These are phyloP conservation scores for Masnerella sp. DNA, from an alignment of 2,888 invertebrate genomes.

Conservation along the genomic window DNA sequence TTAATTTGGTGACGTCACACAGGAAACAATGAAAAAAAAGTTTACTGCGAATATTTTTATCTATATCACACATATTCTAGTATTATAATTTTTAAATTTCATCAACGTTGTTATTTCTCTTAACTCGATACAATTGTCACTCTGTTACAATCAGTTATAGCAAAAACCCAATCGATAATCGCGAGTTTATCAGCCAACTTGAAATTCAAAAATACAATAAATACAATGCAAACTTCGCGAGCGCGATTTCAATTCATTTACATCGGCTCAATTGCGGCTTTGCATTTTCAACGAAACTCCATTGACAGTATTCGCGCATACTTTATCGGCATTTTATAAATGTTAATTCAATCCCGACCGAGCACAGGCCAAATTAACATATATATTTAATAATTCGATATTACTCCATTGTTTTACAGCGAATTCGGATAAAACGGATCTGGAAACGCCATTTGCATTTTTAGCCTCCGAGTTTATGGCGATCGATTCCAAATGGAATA, in stretches of 20 bases:
- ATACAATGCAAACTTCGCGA: conserved; percentile 19
- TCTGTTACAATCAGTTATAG: too few species aligned
- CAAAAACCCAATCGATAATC: not conserved
- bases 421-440: conserved; percentile 6
- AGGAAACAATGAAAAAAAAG: too few species aligned
- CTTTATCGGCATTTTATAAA: conserved; percentile 29
- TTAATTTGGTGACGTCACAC: too few species aligned
- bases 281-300: conserved; percentile 31
- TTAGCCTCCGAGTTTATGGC: conserved; percentile 8
- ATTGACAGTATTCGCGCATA: conserved; percentile 25
- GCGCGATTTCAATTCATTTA: conserved; percentile 32
- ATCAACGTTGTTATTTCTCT: too few species aligned
- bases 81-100: too few species aligned
- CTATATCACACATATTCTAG: too few species aligned
- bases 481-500: conserved; percentile 11
- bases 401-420: conserved; percentile 17
- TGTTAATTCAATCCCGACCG: conserved; percentile 10
- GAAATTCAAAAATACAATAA: conserved; percentile 26
- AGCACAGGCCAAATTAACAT: conserved; percentile 10
- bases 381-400: conserved; percentile 26
- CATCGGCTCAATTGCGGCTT: conserved; percentile 16
- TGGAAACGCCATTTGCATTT: conserved; percentile 12
- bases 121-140: too few species aligned
- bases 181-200: conserved; percentile 24
- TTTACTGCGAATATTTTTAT: too few species aligned